These are phyloP conservation scores for Spialia ferax DNA, from an alignment of 2,888 invertebrate species.

Conservation along the genomic window DNA sequence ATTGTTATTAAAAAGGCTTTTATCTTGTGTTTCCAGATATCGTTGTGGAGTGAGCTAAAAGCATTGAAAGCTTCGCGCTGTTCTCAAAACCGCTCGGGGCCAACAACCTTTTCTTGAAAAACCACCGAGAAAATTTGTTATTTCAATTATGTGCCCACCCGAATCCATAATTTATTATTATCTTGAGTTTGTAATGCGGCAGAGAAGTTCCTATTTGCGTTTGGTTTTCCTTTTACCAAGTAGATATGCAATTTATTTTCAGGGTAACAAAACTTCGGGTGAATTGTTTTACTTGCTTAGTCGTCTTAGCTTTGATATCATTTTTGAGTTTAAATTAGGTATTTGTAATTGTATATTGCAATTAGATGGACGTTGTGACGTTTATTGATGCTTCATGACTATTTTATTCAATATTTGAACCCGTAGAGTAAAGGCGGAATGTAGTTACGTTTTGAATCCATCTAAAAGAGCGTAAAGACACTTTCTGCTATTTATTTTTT, in stretches of 20 bases:
- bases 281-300: too few species aligned
- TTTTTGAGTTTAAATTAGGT: too few species aligned
- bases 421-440: too few species aligned
- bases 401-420: too few species aligned
- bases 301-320: too few species aligned
- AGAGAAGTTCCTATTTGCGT: background rate
- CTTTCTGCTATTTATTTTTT: too few species aligned
- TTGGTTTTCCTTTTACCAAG: background rate
- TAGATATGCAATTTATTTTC: background rate
- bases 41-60: constrained; percentile 41
- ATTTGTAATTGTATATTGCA: too few species aligned
- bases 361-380: too few species aligned
- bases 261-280: too few species aligned
- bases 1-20: constrained; percentile 40
- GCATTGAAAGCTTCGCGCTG: constrained; percentile 60
- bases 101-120: constrained; percentile 39
- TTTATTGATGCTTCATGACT: too few species aligned
- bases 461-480: too few species aligned
- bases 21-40: constrained; percentile 37
- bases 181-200: background rate
- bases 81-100: constrained; percentile 64
- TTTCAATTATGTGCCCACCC: constrained; percentile 24
- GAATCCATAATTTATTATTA: constrained; percentile 32
- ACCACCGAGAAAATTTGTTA: constrained; percentile 21
- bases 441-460: too few species aligned